Evolutionary conservation across 2,888 invertebrate species (phyloP), one percentile per base, ranked within the genome.

Genomic region (Eupeodes latifasciatus): DNA sequence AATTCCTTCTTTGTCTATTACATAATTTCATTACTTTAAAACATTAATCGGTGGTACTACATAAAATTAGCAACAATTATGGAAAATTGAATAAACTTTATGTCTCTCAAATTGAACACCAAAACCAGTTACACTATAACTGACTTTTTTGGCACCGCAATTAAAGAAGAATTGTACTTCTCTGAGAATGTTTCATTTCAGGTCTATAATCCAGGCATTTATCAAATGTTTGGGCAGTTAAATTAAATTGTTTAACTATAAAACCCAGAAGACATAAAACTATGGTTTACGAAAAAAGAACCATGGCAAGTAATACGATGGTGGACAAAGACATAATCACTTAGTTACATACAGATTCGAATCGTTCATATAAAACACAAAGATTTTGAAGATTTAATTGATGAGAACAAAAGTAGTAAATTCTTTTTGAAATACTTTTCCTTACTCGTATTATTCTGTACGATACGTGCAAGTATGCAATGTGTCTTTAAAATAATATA

Each of bases 331-430:
- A 7, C 34, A 44, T 10, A 44, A 64, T 44, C 16, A 19, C 16
- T 19, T 40, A 62, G 12, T 64, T 44, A 44, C 11, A 44, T 62
- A 36, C 9, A 27, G 9, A 44, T 44, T 62, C 2, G 12, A 12
- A 44, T 16, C n/a, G 40, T n/a, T 16, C 40, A 44, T 62, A 67
- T 62, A 67, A 49, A 66, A 67, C 34, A 53, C n/a, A 34, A 67
- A 47, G 27, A 27, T 36, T 34, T 55, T 16, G 40, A 55, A 40
- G n/a, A 71, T 36, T 55, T 55, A 71, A 53, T 71, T 71, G 69
- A 71, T 55, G 55, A 71, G 69, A 71, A 71, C 69, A 55, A 71
- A 71, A 71, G 69, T 40, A 71, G 12, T 71, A 55, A 55, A 55
- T 40, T 40, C n/a, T 59, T 5, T 71, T 71, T 55, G 7, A 55